phyloP scores from a whole-genome alignment of 2,888 invertebrate genomes.

The Strigamia transsilvanica region DNA sequence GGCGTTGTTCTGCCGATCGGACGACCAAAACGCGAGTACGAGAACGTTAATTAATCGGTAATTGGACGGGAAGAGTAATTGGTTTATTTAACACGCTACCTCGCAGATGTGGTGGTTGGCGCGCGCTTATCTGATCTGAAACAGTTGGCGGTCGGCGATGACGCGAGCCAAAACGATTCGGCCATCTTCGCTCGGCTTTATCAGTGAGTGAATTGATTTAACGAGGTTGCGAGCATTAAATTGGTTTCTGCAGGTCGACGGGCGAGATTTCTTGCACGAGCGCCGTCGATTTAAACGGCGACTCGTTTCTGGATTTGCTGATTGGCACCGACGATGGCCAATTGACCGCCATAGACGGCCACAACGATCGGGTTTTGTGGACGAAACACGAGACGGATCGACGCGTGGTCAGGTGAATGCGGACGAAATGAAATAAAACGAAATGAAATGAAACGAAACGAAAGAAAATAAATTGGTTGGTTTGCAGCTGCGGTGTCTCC shows the following conservation, averaged over 20 bases:
- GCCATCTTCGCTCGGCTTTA: not conserved
- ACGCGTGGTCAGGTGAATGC: not conserved
- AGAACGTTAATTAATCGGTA: not conserved
- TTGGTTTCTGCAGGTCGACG: not conserved
- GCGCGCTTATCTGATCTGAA: not conserved
- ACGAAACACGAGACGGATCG: not conserved
- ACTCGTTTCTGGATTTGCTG: not conserved
- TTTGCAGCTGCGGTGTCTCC: conserved; percentile 10
- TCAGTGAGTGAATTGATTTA: not conserved
- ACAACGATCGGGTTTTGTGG: not conserved
- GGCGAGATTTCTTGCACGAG: not conserved
- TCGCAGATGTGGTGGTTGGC: not conserved
- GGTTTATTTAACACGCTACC: no score
- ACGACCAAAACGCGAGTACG: not conserved
- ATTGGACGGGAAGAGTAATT: no score
- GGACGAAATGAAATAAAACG: not conserved
- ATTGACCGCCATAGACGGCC: not conserved
- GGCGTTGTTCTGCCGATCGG: not conserved
- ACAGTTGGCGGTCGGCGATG: not conserved
- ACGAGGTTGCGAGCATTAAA: not conserved
- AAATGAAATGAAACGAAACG: no score
- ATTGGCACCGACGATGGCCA: not conserved
- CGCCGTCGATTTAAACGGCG: not conserved
- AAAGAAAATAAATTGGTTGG: not conserved
- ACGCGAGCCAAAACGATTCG: not conserved